These are phyloP conservation scores for Ammospiza maritima DNA, from an alignment of 2,797 vertebrate species.

Conservation along the genomic window DNA sequence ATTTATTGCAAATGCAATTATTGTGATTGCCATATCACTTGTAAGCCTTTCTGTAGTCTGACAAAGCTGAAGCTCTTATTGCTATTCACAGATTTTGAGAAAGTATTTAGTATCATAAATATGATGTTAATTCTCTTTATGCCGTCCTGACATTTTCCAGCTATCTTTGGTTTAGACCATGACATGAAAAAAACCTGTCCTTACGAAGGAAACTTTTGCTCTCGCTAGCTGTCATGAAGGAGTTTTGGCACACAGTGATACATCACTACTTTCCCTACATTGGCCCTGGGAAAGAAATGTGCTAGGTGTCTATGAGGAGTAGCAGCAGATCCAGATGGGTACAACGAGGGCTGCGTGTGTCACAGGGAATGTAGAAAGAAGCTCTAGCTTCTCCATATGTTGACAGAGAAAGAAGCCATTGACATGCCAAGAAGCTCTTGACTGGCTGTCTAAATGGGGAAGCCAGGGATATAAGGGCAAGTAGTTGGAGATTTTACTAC, in stretches of 20 bases:
- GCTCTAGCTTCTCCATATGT: constrained; percentile 24
- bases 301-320: neutral
- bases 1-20: neutral
- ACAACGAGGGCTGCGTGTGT: neutral
- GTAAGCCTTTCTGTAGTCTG: neutral
- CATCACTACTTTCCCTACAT: neutral
- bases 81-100: neutral
- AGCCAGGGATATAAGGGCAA: neutral
- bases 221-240: neutral
- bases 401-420: constrained; percentile 11
- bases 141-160: neutral
- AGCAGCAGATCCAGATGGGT: constrained; percentile 25
- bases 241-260: neutral
- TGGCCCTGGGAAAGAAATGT: neutral
- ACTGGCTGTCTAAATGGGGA: neutral
- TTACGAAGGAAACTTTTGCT: neutral
- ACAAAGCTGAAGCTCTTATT: neutral
- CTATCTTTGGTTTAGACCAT: neutral
- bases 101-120: neutral
- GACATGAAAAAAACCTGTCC: neutral
- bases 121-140: neutral
- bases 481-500: neutral
- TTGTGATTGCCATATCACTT: neutral
- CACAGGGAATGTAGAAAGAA: neutral
- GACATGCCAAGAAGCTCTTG: constrained; percentile 7